Conservation (phyloP, 2,888 invertebrate genomes). For the Limnephilus auricula region DNA sequence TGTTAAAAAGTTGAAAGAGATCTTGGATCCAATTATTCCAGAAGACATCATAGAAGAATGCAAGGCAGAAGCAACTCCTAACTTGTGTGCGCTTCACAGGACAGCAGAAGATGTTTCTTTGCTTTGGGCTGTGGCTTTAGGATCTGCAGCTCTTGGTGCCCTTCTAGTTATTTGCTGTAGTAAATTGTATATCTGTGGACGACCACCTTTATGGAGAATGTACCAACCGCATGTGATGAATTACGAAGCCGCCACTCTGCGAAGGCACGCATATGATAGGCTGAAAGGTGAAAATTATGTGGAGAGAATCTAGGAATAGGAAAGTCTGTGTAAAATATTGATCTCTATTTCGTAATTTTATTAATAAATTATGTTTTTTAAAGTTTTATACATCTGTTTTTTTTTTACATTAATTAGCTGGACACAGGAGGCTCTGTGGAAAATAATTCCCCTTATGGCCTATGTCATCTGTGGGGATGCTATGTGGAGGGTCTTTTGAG, state of each 20-base stretch:
- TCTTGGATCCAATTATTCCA: slow-evolving; percentile 49
- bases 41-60: slow-evolving; percentile 56
- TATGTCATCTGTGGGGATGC: too few species aligned
- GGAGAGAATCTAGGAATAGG: not conserved
- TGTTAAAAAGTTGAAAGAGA: slow-evolving; percentile 38
- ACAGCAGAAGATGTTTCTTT: slow-evolving; percentile 31
- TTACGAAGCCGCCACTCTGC: not conserved
- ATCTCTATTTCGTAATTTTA: not conserved
- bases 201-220: not conserved
- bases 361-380: not conserved
- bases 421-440: too few species aligned
- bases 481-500: too few species aligned
- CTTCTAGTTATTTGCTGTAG: slow-evolving; percentile 46
- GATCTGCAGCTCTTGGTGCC: slow-evolving; percentile 45
- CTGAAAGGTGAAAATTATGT: not conserved
- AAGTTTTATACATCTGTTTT: not conserved
- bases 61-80: not conserved
- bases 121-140: slow-evolving; percentile 44
- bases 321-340: not conserved
- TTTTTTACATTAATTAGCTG: not conserved
- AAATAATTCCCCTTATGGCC: too few species aligned
- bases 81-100: not conserved
- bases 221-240: slow-evolving; percentile 36
- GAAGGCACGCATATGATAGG: not conserved
- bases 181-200: slow-evolving; percentile 21